Evolutionary conservation across 2,888 invertebrate genomes (phyloP).

Genomic region (Luffia ferchaultella): DNA sequence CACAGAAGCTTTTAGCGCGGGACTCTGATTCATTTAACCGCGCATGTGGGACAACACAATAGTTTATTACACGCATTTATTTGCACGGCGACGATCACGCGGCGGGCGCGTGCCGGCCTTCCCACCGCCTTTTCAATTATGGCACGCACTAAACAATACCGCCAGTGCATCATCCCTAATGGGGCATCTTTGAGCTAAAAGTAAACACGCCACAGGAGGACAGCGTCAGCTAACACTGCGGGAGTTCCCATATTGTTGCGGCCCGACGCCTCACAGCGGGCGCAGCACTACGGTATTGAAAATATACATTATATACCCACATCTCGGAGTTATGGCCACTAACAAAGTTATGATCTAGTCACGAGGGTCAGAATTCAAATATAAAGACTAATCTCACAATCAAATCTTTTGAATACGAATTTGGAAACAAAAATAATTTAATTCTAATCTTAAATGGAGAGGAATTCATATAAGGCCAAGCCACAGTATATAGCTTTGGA

Average conservation of each 20-base stretch:
- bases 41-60: conserved; percentile 34
- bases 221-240: conserved; percentile 49
- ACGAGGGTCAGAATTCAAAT: too few species aligned
- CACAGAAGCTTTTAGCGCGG: conserved; percentile 5
- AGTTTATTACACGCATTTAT: conserved; percentile 47
- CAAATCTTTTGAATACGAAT: too few species aligned
- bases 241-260: conserved; percentile 49
- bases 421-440: too few species aligned
- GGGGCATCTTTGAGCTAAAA: conserved; percentile 46
- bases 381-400: too few species aligned
- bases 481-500: too few species aligned
- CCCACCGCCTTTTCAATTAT: conserved; percentile 61
- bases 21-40: conserved; percentile 38
- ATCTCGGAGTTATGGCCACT: too few species aligned
- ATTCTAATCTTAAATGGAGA: too few species aligned
- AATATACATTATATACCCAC: too few species aligned
- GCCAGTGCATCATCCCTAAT: conserved; percentile 53
- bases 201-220: conserved; percentile 47
- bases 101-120: conserved; percentile 46
- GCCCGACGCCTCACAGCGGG: conserved; percentile 32
- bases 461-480: too few species aligned
- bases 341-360: too few species aligned
- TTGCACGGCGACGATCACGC: conserved; percentile 34
- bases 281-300: conserved; percentile 1
- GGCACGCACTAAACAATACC: conserved; percentile 41